These are phyloP conservation scores for Percina caprodes DNA, from an alignment of 2,113 vertebrate species.

Conservation along the genomic window DNA sequence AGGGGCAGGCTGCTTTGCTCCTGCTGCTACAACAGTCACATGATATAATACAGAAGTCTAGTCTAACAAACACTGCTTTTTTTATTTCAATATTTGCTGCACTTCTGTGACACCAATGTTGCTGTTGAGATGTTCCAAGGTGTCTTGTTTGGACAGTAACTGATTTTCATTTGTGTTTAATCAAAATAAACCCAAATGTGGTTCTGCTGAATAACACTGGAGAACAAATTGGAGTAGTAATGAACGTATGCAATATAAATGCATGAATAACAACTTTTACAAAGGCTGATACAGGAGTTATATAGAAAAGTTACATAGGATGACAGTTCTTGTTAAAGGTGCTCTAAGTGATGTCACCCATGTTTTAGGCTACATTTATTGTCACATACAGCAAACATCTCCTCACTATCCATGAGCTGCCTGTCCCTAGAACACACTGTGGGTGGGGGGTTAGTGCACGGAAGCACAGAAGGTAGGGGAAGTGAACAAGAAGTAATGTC, in stretches of 20 bases:
- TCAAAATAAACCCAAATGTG: neutral
- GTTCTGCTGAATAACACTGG: neutral
- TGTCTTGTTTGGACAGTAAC: neutral
- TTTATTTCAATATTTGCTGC: constrained; percentile 1
- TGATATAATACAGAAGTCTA: neutral
- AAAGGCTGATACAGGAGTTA: neutral
- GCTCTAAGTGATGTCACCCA: too few relatives aligned
- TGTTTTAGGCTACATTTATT: too few relatives aligned
- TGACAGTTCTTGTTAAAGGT: neutral
- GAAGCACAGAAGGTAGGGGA: too few relatives aligned
- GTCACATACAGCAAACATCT: too few relatives aligned
- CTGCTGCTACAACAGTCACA: constrained; percentile 1
- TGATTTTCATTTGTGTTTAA: neutral
- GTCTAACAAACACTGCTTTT: neutral
- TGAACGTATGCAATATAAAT: neutral
- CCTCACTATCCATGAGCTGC: too few relatives aligned
- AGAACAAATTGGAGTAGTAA: neutral
- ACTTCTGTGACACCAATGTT: neutral
- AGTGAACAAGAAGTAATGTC: too few relatives aligned
- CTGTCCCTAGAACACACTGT: too few relatives aligned
- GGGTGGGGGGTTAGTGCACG: too few relatives aligned
- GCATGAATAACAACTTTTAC: neutral
- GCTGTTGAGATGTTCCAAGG: fast-evolving
- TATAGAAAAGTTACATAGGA: neutral
- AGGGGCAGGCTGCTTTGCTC: constrained; percentile 26